phyloP scores from a whole-genome alignment of 2,888 invertebrate species.

The Aphidius colemani region DNA sequence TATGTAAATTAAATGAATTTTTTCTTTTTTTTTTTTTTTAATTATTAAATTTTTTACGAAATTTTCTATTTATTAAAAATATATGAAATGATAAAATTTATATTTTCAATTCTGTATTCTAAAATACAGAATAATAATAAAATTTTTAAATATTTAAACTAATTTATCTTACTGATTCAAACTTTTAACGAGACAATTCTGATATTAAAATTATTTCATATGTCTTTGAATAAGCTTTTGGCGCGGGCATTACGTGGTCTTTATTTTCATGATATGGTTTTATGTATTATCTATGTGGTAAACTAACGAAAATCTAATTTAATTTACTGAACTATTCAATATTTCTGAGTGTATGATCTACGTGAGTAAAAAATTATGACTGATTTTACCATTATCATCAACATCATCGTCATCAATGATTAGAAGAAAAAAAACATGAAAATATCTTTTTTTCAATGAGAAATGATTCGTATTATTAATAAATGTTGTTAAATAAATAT shows the following conservation, averaged over 20 bases:
- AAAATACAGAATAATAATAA: too few relatives aligned
- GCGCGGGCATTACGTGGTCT: conserved; percentile 53
- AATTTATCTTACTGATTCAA: not conserved
- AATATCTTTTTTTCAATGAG: too few relatives aligned
- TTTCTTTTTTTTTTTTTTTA: conserved; percentile 2
- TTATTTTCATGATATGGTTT: conserved; percentile 36
- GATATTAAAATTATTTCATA: conserved; percentile 39
- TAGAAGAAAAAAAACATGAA: too few relatives aligned
- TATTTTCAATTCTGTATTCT: too few relatives aligned
- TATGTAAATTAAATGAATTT: too few relatives aligned
- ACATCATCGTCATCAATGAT: not conserved
- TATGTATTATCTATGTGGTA: conserved; percentile 24
- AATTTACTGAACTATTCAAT: too few relatives aligned
- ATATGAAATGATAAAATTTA: too few relatives aligned
- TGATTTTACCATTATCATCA: not conserved
- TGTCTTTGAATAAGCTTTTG: conserved; percentile 55
- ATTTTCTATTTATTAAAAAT: too few relatives aligned
- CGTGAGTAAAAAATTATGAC: too few relatives aligned
- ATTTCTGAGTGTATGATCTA: too few relatives aligned
- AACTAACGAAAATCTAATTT: conserved; percentile 31
- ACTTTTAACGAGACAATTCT: conserved; percentile 18
- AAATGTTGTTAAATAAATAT: too few relatives aligned
- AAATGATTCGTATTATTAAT: too few relatives aligned
- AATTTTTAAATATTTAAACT: not conserved
- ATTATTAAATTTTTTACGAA: not conserved